Evolutionary conservation across 2,113 vertebrate genomes (phyloP).

Genomic region (Corvus hawaiiensis): DNA sequence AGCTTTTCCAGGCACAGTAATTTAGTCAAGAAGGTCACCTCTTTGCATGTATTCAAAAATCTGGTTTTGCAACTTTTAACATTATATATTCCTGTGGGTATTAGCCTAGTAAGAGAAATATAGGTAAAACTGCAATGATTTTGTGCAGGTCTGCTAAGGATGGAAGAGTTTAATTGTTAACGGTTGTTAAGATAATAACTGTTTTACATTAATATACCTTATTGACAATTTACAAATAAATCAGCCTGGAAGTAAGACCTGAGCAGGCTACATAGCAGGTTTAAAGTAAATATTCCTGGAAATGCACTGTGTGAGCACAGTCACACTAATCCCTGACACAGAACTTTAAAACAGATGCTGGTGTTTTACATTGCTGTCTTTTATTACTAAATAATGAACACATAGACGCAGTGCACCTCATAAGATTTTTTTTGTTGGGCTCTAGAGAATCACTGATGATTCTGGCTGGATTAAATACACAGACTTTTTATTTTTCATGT

Average conservation of each 20-base stretch:
- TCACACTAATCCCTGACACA: neutral
- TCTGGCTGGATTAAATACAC: neutral
- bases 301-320: neutral
- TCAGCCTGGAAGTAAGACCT: neutral
- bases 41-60: neutral
- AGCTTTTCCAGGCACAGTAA: neutral
- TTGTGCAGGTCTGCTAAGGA: neutral
- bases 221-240: neutral
- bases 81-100: neutral
- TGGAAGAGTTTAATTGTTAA: neutral
- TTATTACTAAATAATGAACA: neutral
- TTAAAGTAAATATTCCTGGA: neutral
- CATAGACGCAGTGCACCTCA: neutral
- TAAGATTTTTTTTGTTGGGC: neutral
- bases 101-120: neutral
- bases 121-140: neutral
- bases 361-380: neutral
- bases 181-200: neutral
- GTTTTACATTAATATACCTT: neutral
- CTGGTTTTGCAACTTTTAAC: neutral
- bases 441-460: neutral
- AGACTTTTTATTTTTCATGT: neutral
- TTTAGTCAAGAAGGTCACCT: constrained; percentile 1
- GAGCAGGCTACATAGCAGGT: neutral
- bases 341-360: neutral